Base-by-base conservation (phyloP, 2,888 invertebrate species). In the Prosopocoilus inquinatus region DNA sequence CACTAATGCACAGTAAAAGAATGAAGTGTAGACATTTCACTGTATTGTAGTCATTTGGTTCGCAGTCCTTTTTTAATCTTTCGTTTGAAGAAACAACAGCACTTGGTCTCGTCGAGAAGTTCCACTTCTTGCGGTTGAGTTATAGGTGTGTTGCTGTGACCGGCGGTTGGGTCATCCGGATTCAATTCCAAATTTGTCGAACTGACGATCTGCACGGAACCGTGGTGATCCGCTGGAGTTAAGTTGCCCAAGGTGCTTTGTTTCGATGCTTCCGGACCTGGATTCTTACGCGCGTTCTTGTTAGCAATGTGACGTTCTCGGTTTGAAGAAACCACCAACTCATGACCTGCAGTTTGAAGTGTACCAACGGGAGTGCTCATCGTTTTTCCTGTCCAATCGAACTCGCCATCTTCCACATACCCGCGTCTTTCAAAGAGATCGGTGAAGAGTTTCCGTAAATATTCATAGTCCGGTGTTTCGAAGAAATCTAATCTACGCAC, bases 381-480 rank as follows among this genome's bases (percentile, higher is more conserved):
- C 13, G 76, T 75, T 59, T 92, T 93, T 79, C 94, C 94, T 79
- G 94, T 92, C 95, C 95, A 95, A 81, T 95, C 95, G 80, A 94
- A 95, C 78, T 94, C 92, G 67, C 91, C 91, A 79, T 95, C 94
- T 79, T 93, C 91, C 69, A 87, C 84, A 79, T 89, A 92, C 66
- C 92, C 90, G 78, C 89, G 88, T 68, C 90, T 86, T 70, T 92
- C 91, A 81, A 91, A 94, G 73, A 95, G 85, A 79, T 92, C 93
- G 78, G 90, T 89, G 83, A 97, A 97, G 80, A 96, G 87, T 79
- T 93, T 93, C 74, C 96, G 86, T 79, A 97, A 86, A 84, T 97
- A 97, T 80, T 98, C 96, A 83, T 99, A 99, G 83, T 99, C 98
- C 57, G 99, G 99, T 67, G 96, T 95, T 84, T 99, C 99, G 83